Evolutionary conservation across 2,113 vertebrate genomes (phyloP).

Genomic region (Balaeniceps rex): DNA sequence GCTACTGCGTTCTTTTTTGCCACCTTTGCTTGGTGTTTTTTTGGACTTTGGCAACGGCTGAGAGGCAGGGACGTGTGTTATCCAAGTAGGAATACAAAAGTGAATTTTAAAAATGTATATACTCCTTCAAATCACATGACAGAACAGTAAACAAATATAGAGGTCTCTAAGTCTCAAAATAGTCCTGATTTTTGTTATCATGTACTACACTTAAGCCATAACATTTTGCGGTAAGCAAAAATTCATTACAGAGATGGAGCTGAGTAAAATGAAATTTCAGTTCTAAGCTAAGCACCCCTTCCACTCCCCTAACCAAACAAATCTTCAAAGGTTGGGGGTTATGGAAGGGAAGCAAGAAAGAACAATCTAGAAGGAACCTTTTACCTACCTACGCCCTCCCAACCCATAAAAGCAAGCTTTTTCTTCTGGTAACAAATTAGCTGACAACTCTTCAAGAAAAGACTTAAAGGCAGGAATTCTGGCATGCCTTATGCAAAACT

Average conservation of each 20-base stretch:
- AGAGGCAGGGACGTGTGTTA: background rate
- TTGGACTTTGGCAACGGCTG: slow-evolving; percentile 78
- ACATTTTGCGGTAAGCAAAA: background rate
- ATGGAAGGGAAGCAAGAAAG: background rate
- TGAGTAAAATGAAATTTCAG: background rate
- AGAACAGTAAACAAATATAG: background rate
- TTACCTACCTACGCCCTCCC: background rate
- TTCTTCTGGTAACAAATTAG: background rate
- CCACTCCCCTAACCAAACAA: background rate
- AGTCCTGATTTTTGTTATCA: too few species aligned
- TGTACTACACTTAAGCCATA: background rate
- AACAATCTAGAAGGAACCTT: background rate
- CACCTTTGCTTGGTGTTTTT: slow-evolving; percentile 76
- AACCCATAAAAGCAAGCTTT: background rate
- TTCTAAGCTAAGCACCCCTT: background rate
- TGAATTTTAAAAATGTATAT: background rate
- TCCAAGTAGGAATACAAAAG: background rate
- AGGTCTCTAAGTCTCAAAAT: background rate
- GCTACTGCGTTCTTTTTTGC: slow-evolving; percentile 79
- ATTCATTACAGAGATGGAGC: background rate
- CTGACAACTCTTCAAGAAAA: background rate
- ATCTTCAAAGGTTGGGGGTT: accelerated
- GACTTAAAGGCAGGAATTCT: background rate
- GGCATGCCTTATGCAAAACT: background rate
- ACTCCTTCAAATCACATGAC: background rate